Evolutionary conservation across 1,140 invertebrate genomes (phyloP), one percentile per base, ranked within the genome.

Genomic region (Cardiocondyla obscurior): DNA sequence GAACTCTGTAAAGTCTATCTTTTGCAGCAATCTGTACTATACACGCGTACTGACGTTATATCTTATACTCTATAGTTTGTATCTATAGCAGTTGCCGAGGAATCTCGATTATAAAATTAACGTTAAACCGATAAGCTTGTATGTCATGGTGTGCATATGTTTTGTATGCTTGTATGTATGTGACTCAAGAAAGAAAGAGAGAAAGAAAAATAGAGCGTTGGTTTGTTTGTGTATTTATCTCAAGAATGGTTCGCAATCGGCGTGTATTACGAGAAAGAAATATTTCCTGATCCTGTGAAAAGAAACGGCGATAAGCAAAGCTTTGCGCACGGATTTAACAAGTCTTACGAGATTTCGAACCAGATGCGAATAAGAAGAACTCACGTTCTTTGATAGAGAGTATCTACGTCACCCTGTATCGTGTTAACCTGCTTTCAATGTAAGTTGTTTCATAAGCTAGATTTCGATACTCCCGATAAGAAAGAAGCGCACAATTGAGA

Each of bases 21-120:
- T 42, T 51, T 39, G 46, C 30, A 65, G 8, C 33, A 55, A 69
- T 79, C 62, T 79, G 3, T 79, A 77, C 57, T 58, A 7, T 58
- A 81, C 46, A 33, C 55, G 70, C 72, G 30, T 62, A 83, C 49
- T 33, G 64, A 77, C 65, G 22, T 60, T 79, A 62, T 53, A 90
- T 85, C 70, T 90, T 86, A 87, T 77, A 83, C 87, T 86, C 89
- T 91, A 87, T 88, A 91, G 89, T 92, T 91, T 91, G 82, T 89
- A 90, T 87, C 82, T 86, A 76, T 88, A 90, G 84, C 87, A 57
- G 81, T 88, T 90, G 88, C 73, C 86, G 86, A 89, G 74, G 82
- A 87, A 83, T 83, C 74, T 81, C 76, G 46, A 73, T 84, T 86
- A 84, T 74, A 55, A 72, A 65, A 69, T 51, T 67, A 86, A 58